Base-by-base conservation (phyloP, 2,113 vertebrate species). In the Callopanchax toddi region DNA sequence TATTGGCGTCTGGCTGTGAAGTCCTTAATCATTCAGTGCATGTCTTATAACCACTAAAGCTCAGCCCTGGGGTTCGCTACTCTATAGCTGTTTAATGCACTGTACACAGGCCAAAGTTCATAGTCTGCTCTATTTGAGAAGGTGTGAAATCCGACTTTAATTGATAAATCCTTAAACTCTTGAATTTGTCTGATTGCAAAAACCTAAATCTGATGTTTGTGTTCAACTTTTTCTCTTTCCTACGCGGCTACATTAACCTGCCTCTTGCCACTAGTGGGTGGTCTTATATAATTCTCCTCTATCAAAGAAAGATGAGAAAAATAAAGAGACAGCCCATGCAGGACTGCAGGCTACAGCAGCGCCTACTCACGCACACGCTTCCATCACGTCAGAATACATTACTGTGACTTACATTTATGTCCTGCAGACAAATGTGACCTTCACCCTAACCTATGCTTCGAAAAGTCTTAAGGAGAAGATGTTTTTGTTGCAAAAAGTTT, bases 321-420 rank as follows among this genome's bases (percentile, higher is more conserved):
- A 65, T 52, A 48, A 79, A 85, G 86, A 83, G 84, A 85, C 82
- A 75, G 60, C 39, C 34, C 66, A 46, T 66, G 67, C n/a, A 3
- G 66, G 60, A 58, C 79, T 77, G 32, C 54, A 51, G 67, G 74
- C 76, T 67, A 21, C 46, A 46, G 56, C 36, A 23, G 13, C 40
- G 36, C 36, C 3, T 48, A 36, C 45, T 23, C 51, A 42, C 25
- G 36, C 46, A 26, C 46, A 23, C 25, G n/a, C 37, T 46, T 39
- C 46, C 54, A 46, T 29, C 36, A 22, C 34, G 21, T 60, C 61
- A 73, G 40, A 48, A 45, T 4, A 37, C 57, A 50, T 60, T 46
- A 51, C 43, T 32, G 34, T 55, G 0, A 32, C 18, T 67, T 60
- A 25, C 39, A 60, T 49, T 26, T 51, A 5, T 55, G n/a, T 25